Conservation (phyloP, 2,113 vertebrate genomes). For the Stegastes partitus region DNA sequence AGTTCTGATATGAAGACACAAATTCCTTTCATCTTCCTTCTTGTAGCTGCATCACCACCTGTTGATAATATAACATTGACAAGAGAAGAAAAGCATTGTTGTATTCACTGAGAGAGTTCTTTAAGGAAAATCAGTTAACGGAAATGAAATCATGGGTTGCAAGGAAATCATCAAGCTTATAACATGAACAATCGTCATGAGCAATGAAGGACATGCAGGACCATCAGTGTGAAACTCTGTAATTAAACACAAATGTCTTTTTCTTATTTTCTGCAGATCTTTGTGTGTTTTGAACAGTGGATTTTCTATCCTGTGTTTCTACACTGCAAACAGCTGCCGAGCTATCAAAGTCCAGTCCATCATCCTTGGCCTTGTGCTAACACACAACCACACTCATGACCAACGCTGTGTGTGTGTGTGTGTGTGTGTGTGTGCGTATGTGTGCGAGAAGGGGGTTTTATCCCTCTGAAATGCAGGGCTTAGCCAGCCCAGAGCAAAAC, state of each 20-base stretch:
- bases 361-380: slow-evolving; percentile 61
- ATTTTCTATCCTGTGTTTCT: slow-evolving; percentile 4
- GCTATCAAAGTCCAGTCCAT: slow-evolving; percentile 66
- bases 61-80: background rate
- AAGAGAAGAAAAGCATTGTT: background rate
- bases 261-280: slow-evolving; percentile 1
- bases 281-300: background rate
- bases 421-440: slow-evolving; percentile 20
- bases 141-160: too few species aligned
- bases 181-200: too few species aligned
- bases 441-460: slow-evolving; percentile 38
- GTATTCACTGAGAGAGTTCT: too few species aligned
- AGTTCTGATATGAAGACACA: background rate
- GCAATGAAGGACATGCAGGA: background rate
- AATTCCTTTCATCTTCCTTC: too few species aligned
- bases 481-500: slow-evolving; percentile 64
- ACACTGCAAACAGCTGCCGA: slow-evolving; percentile 67
- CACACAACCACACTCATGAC: slow-evolving; percentile 45
- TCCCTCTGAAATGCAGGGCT: slow-evolving; percentile 67
- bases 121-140: too few species aligned
- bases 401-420: slow-evolving; percentile 42
- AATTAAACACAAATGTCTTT: background rate
- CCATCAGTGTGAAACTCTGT: background rate
- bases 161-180: too few species aligned
- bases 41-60: background rate